These are phyloP conservation scores for Epsilonema sp. DNA, from an alignment of 2,888 invertebrate species.

Conservation along the genomic window DNA sequence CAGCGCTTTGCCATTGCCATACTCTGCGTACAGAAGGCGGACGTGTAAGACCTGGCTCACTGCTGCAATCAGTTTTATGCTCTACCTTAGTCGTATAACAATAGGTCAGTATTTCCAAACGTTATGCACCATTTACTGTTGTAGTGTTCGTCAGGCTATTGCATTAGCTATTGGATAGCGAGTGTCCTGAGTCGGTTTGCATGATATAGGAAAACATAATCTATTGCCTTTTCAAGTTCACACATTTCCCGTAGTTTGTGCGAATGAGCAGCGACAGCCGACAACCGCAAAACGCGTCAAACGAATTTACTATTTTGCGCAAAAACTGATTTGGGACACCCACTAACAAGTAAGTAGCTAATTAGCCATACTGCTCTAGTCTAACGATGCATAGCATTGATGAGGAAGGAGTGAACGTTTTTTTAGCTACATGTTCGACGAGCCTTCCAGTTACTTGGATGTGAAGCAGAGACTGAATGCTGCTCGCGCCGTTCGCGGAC, in stretches of 20 bases:
- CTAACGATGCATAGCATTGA: not conserved
- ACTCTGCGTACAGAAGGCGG: slow-evolving; percentile 93
- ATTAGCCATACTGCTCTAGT: not conserved
- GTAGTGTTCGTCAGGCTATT: no score
- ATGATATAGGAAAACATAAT: no score
- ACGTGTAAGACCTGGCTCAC: slow-evolving; percentile 42
- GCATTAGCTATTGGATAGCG: no score
- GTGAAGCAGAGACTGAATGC: slow-evolving; percentile 95
- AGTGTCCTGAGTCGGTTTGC: no score
- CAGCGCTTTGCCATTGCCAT: slow-evolving; percentile 95
- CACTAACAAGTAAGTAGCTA: no score
- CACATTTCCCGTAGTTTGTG: no score
- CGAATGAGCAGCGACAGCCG: no score
- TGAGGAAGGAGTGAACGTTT: slow-evolving; percentile 1
- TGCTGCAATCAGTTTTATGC: not conserved
- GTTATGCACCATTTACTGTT: no score
- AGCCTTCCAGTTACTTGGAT: slow-evolving; percentile 93
- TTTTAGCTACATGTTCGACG: slow-evolving; percentile 81
- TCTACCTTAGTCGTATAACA: not conserved
- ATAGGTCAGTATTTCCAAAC: not conserved
- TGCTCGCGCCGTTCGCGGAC: slow-evolving; percentile 74
- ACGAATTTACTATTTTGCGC: no score
- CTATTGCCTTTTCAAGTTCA: no score
- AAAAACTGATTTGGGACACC: no score
- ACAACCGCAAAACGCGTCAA: no score